Evolutionary conservation across 1,140 invertebrate species (phyloP).

Genomic region (Megalopta genalis): DNA sequence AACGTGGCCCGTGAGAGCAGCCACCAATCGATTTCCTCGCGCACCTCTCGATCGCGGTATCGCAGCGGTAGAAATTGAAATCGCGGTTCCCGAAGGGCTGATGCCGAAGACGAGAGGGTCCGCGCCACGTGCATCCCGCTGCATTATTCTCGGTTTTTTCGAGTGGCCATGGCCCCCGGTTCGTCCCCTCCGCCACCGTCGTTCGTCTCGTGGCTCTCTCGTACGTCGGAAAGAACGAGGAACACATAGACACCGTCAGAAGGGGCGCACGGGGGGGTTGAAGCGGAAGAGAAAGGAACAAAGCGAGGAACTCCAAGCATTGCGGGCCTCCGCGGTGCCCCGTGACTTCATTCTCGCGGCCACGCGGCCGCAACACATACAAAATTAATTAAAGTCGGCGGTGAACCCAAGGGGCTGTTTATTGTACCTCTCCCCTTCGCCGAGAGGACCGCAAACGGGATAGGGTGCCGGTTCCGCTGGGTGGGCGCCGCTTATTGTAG

Average conservation of each 20-base stretch:
- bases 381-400: conserved; percentile 78
- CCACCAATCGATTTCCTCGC: too few relatives aligned
- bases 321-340: conserved; percentile 17
- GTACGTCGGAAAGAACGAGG: conserved; percentile 19
- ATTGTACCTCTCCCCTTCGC: conserved; percentile 55
- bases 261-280: not conserved
- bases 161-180: conserved; percentile 56
- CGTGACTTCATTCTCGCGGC: conserved; percentile 63
- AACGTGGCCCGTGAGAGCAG: too few relatives aligned
- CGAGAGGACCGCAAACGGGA: not conserved
- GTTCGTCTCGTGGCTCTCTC: conserved; percentile 15
- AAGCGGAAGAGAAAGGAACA: conserved; percentile 24
- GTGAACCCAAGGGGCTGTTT: conserved; percentile 54
- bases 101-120: conserved; percentile 8
- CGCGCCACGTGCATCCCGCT: conserved; percentile 65
- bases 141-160: conserved; percentile 64
- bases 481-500: conserved; percentile 57
- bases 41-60: too few relatives aligned
- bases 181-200: conserved; percentile 18
- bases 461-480: conserved; percentile 12
- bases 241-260: not conserved
- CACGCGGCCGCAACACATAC: conserved; percentile 62
- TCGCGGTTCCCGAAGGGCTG: conserved; percentile 38
- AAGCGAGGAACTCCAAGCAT: conserved; percentile 8
- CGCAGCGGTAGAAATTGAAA: conserved; percentile 46